Percentiles rank a stretch among this genome's conserved stretches.
Evolutionary conservation across 1,140 invertebrate species (phyloP).

Genomic region (Cydia pomonella): DNA sequence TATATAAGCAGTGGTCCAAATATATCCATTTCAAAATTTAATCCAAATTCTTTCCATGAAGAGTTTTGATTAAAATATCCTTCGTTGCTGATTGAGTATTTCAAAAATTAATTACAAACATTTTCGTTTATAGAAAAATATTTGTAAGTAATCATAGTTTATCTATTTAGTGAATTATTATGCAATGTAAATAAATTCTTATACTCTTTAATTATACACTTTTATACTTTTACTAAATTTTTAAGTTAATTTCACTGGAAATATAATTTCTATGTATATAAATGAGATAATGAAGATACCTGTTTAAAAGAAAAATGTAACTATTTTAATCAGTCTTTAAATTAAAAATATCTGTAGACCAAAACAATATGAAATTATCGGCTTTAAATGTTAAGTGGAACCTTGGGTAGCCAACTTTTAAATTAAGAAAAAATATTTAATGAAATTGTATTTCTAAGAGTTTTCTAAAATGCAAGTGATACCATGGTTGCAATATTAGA

Average conservation of each 20-base stretch:
- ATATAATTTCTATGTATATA: conserved; percentile 13
- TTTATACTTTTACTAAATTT: conserved; percentile 7
- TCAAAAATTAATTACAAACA: conserved; percentile 23
- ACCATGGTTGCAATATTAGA: conserved; percentile 76
- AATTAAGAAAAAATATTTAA: conserved; percentile 44
- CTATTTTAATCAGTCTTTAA: not conserved
- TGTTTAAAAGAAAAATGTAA: not conserved
- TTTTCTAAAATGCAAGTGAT: conserved; percentile 65
- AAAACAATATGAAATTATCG: conserved; percentile 30
- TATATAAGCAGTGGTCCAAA: conserved; percentile 3
- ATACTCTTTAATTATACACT: not conserved
- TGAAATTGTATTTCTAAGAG: conserved; percentile 43
- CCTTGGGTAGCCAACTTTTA: conserved; percentile 32
- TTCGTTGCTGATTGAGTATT: not conserved
- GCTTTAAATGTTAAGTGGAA: conserved; percentile 19
- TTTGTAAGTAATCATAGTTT: conserved; percentile 31
- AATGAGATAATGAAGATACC: conserved; percentile 8
- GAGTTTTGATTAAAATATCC: conserved; percentile 20
- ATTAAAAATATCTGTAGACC: conserved; percentile 30
- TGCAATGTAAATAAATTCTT: conserved; percentile 19
- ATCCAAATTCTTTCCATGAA: conserved; percentile 24
- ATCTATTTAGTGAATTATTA: not conserved
- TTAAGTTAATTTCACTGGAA: not conserved
- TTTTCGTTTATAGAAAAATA: conserved; percentile 29
- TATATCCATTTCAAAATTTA: conserved; percentile 10